Base-by-base conservation (phyloP, 2,113 vertebrate genomes). In the Pelusios castaneus region DNA sequence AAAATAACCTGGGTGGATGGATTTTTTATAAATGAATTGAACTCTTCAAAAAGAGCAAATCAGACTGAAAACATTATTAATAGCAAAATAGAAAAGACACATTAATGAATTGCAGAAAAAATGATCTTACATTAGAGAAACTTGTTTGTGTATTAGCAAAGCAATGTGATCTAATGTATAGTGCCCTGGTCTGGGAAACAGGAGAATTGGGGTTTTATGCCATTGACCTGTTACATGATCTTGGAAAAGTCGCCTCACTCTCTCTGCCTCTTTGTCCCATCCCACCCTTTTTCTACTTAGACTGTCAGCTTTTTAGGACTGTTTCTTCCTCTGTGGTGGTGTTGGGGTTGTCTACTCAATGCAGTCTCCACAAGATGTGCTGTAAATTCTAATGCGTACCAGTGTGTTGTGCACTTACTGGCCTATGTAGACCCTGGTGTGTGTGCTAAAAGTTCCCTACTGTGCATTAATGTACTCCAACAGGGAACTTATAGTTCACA, bases 31-130 rank as follows among this genome's bases (percentile, higher is more conserved):
- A 94, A 95, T 55, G 1, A 87, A 54, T 24, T 83, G 10, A 85
- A 94, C 54, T 75, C 5, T 47, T 87, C 84, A 6, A 12, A 87
- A 92, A 47, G 83, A 95, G 8, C 41, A 92, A 90, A 84, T 19
- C 81, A 80, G 88, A 67, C n/a, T 90, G 31, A 94, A 93, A 75
- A 10, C 10, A 4, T 19, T 38, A 31, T 45, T 82, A 70, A 56
- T 82, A 58, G 54, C 67, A 58, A 75, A 82, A 89, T 76, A 76
- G 55, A 76, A 89, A 49, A 76, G 67, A 5, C 49, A 45, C 52
- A 76, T 43, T 31, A 60, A 52, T 89, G 27, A 58, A 13, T 38
- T 73, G 19, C 38, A 73, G 67, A 73, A 73, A 73, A n/a, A 73
- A 41, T 24, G 4, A 73, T 73, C n/a, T 73, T 24, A 73, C 21